phyloP scores from a whole-genome alignment of 2,113 vertebrate species.

The Recurvirostra avosetta region DNA sequence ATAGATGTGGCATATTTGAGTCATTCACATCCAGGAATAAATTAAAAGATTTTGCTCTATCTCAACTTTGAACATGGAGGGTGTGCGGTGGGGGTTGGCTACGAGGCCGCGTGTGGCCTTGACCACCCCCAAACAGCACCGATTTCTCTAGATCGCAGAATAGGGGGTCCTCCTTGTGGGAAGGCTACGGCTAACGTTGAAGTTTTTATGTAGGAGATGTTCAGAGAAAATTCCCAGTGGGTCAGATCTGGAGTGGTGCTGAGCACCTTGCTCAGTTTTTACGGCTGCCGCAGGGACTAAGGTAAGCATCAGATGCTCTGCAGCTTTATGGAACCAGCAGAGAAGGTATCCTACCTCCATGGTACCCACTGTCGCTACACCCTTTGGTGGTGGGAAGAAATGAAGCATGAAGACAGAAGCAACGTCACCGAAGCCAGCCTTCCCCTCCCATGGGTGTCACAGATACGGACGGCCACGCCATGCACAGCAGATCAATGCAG shows the following conservation, averaged over 20 bases:
- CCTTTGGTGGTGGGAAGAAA: neutral
- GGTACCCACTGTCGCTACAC: rapidly evolving
- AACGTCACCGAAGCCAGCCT: neutral
- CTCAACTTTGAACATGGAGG: rapidly evolving
- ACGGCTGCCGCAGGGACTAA: neutral
- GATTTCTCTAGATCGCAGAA: neutral
- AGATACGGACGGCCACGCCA: neutral
- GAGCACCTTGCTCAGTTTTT: neutral
- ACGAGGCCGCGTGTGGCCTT: rapidly evolving
- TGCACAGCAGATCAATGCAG: neutral
- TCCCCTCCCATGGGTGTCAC: neutral
- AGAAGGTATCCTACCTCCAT: neutral
- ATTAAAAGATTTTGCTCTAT: neutral
- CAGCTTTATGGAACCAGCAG: neutral
- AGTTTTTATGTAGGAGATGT: too few species aligned
- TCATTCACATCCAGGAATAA: neutral
- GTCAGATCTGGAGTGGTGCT: neutral
- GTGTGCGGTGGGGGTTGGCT: neutral
- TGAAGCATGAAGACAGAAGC: neutral
- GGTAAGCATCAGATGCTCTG: neutral
- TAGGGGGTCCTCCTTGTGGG: neutral
- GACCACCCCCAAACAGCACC: neutral
- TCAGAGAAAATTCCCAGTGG: neutral
- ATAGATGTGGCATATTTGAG: constrained; percentile 5
- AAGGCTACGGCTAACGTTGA: neutral